phyloP scores from a whole-genome alignment of 1,140 invertebrate species.

The Saccostrea glomerata region DNA sequence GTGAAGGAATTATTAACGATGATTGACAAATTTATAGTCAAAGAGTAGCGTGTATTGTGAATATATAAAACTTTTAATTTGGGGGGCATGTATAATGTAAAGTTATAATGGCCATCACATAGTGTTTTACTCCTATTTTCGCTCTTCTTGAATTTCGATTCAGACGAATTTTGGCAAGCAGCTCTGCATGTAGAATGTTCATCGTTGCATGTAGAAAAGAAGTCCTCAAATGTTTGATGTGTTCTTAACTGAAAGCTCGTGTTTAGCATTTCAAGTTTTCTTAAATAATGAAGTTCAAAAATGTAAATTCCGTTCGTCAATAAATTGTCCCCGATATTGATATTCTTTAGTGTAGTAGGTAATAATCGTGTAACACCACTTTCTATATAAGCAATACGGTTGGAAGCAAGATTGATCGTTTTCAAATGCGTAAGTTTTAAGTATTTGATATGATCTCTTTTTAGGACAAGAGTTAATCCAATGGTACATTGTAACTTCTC shows the following conservation, averaged over 20 bases:
- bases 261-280: neutral
- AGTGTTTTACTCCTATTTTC: neutral
- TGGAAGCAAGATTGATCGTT: neutral
- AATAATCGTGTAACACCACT: neutral
- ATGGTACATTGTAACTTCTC: constrained; percentile 1
- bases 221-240: neutral
- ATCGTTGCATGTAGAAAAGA: neutral
- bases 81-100: neutral
- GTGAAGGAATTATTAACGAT: neutral
- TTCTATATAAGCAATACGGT: neutral
- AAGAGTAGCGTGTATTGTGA: neutral
- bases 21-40: neutral
- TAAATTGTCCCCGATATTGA: neutral
- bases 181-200: neutral
- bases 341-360: neutral
- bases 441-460: neutral
- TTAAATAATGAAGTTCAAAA: neutral
- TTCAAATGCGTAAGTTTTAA: neutral
- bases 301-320: neutral
- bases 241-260: neutral
- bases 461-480: neutral
- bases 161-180: neutral
- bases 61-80: neutral
- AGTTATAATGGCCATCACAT: neutral
- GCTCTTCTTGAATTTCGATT: neutral